Base-by-base conservation (phyloP, 2,797 vertebrate species). In the Psittacula echo region DNA sequence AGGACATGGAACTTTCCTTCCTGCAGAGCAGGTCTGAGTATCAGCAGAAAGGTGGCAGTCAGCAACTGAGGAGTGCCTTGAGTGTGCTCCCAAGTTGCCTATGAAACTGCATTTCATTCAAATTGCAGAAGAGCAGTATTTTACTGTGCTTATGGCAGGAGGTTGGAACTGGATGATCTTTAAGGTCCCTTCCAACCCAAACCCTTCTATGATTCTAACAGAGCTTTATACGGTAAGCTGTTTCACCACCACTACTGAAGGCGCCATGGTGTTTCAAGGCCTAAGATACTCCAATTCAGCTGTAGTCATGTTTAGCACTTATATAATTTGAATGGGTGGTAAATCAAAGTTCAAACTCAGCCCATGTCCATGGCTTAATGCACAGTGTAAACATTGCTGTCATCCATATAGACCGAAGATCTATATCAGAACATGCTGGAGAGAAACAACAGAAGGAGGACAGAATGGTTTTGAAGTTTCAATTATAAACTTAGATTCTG, bases 41-140 rank as follows among this genome's bases (percentile, higher is more conserved):
- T 53, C 53, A 76, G 21, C 39, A 71, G 50, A 79, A 34, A 22
- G 7, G 39, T 85, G 30, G 2, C 37, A 67, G 39, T 82, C 48
- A 85, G 41, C 3, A 4, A 19, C n/a, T 32, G 22, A 61, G 42
- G 44, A 13, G 8, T 32, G 29, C n/a, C 78, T 26, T 0, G 0
- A 56, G 10, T 30, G 10, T 48, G 10, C 1, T 65, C 47, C n/a
- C 24, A 26, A 23, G 4, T 34, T 48, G 7, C 12, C 32, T 16
- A 7, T 45, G 45, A 27, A 27, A 16, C 34, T 81, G 8, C 6
- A 24, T 45, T 2, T 1, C 2, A 0, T 64, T 91, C 11, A 61
- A 44, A 42, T 18, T 65, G 17, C 48, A 50, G 41, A 76, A 74
- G 22, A 88, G 54, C 13, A 56, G 54, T n/a, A 56, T 56, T 56